Base-by-base conservation (phyloP, 2,797 vertebrate species). In the Spondyliosoma cantharus region DNA sequence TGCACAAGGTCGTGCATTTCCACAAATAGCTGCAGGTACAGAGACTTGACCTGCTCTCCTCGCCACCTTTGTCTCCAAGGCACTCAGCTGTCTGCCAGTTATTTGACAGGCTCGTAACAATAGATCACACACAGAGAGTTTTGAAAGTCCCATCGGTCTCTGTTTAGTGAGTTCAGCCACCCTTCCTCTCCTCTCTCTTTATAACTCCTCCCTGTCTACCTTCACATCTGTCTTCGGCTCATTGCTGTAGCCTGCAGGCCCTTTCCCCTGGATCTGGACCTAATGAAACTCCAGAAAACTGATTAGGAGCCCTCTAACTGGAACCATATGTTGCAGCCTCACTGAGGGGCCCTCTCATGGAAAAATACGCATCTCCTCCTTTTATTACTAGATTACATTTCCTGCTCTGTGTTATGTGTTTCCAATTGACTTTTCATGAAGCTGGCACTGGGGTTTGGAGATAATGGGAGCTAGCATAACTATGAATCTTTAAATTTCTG, bases 281-380 rank as follows among this genome's bases (percentile, higher is more conserved):
- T 91, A 94, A 94, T 95, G 90, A 94, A 95, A 94, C 93, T 87
- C 86, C 87, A 89, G 87, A 93, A 93, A 95, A 93, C 92, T 92
- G 90, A 94, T 94, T 93, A 91, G 84, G 91, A 89, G 48, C 72
- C 61, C 71, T 93, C 80, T 94, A 94, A 94, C 87, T 86, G 84
- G 87, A 93, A 87, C 93, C 93, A 93, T 83, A 91, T 94, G 93
- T 74, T 78, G 74, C 82, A 76, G 87, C 78, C 93, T 86, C 76
- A 67, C 82, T 48, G 78, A 88, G 90, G 81, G 90, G 88, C 87
- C 89, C 81, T 76, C 80, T 84, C 67, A 76, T 88, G 83, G 88
- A 89, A 87, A 82, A 91, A 84, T 71, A 90, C 29, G 67, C 90
- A 91, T 89, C 81, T 86, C 79, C 37, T 37, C 66, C 86, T 91